Percentiles rank a stretch among this genome's conserved stretches.
These are phyloP conservation scores for Drosophila quinaria DNA, from an alignment of 2,888 invertebrate genomes.

Conservation along the genomic window DNA sequence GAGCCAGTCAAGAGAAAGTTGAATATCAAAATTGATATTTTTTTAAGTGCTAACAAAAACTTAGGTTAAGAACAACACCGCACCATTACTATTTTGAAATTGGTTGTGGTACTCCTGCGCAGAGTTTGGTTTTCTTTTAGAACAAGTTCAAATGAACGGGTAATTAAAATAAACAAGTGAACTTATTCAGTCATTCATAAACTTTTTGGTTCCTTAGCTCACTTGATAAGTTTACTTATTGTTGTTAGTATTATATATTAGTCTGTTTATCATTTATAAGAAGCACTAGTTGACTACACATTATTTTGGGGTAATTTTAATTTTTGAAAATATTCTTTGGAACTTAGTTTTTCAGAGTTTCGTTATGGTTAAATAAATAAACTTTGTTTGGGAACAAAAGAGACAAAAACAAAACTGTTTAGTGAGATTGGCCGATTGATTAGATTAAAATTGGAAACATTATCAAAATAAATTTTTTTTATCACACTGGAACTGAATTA, in stretches of 20 bases:
- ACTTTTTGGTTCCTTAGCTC: background rate
- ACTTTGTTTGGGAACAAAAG: no score
- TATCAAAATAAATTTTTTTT: no score
- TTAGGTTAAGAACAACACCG: conserved; percentile 1
- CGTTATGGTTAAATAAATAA: no score
- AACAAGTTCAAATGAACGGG: background rate
- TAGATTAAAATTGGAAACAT: no score
- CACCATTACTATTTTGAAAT: conserved; percentile 2
- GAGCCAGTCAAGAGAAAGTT: background rate
- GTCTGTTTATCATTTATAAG: background rate
- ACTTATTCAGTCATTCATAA: background rate
- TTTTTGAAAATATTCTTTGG: no score
- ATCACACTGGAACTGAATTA: no score
- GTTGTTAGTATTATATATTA: background rate
- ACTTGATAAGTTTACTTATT: background rate
- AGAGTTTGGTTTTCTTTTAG: background rate
- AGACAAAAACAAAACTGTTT: no score
- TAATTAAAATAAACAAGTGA: background rate
- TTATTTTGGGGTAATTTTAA: no score
- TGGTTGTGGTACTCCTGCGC: background rate
- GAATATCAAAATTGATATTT: background rate
- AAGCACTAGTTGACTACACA: no score
- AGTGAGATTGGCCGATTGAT: no score
- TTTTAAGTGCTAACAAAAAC: background rate
- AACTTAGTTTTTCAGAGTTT: no score